Evolutionary conservation across 2,888 invertebrate genomes (phyloP).

Genomic region (Pristionchus arcanus): DNA sequence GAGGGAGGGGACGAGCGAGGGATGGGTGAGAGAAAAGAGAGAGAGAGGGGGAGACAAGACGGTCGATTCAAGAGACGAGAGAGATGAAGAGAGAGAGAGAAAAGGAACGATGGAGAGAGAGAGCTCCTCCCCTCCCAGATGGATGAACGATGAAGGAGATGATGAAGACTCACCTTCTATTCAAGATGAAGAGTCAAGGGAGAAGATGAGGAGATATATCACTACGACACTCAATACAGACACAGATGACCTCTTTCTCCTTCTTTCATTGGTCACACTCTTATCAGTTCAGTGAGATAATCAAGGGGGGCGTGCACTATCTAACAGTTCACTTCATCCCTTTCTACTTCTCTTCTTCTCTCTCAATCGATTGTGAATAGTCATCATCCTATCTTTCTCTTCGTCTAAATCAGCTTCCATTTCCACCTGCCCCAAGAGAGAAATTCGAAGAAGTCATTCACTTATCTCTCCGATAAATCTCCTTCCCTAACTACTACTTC

Average conservation of each 20-base stretch:
- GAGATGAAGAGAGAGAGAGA: neutral
- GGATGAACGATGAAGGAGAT: neutral
- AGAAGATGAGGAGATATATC: neutral
- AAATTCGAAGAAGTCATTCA: neutral
- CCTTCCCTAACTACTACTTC: neutral
- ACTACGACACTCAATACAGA: conserved; percentile 17
- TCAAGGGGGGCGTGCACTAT: neutral
- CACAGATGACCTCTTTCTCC: neutral
- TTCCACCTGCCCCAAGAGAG: neutral
- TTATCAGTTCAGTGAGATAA: conserved; percentile 10
- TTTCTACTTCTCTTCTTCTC: neutral
- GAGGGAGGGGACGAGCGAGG: neutral
- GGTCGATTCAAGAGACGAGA: conserved; percentile 19
- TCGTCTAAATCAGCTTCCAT: neutral
- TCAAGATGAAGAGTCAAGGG: neutral
- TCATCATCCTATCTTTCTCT: neutral
- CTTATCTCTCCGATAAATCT: neutral
- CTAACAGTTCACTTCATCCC: neutral
- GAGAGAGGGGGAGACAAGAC: neutral
- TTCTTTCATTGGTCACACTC: neutral
- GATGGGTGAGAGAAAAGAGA: conserved; percentile 2
- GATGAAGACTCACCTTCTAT: neutral
- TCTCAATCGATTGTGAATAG: neutral
- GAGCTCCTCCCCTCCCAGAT: conserved; percentile 44
- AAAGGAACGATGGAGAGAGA: neutral